Evolutionary conservation across 1,140 invertebrate genomes (phyloP).

Genomic region (Papilio dardanus): DNA sequence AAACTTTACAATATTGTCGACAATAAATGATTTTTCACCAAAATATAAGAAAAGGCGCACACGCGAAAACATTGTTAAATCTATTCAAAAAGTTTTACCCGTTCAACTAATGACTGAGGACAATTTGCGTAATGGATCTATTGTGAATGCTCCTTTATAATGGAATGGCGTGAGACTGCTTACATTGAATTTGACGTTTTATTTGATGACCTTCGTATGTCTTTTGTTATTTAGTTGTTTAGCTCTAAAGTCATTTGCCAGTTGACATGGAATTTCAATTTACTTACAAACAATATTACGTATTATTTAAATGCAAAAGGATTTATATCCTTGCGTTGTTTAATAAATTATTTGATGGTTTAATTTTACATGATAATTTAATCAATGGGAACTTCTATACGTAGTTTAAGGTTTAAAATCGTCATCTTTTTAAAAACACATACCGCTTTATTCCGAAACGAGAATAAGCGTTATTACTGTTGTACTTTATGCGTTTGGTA

Average conservation of each 20-base stretch:
- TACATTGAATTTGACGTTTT: not conserved
- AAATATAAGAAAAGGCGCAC: slow-evolving; percentile 50
- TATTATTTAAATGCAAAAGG: no score
- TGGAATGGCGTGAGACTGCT: slow-evolving; percentile 59
- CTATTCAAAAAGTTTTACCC: slow-evolving; percentile 40
- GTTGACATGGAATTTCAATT: not conserved
- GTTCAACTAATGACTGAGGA: slow-evolving; percentile 51
- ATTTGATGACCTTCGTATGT: not conserved
- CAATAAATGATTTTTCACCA: slow-evolving; percentile 17
- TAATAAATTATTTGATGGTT: no score
- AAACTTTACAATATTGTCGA: slow-evolving; percentile 35
- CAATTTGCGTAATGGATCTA: slow-evolving; percentile 77
- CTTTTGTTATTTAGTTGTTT: not conserved
- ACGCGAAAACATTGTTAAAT: slow-evolving; percentile 73
- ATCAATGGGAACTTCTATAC: no score
- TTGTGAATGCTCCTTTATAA: slow-evolving; percentile 68
- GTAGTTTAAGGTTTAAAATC: no score
- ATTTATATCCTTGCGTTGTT: no score
- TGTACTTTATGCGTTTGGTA: no score
- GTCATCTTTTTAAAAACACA: no score
- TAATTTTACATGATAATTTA: no score
- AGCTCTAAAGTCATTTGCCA: not conserved
- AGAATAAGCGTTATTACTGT: no score
- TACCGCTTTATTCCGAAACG: no score
- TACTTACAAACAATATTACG: no score